Percentiles rank a stretch among this genome's conserved stretches.
phyloP scores from a whole-genome alignment of 1,140 invertebrate species.

The Argopecten irradians region DNA sequence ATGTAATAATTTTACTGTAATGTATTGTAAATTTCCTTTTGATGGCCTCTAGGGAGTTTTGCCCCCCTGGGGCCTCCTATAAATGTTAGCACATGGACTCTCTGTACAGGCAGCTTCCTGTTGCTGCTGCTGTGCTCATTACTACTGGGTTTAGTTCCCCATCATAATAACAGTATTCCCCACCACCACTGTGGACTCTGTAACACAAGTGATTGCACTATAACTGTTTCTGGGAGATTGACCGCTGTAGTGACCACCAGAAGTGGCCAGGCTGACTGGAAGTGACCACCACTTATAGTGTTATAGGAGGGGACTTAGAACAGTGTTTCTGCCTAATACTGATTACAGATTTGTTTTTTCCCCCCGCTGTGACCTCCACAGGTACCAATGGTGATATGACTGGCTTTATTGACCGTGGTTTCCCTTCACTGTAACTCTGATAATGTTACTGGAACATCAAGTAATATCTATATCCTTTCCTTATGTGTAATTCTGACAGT shows the following conservation, averaged over 20 bases:
- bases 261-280: neutral
- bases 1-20: neutral
- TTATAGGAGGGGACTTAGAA: neutral
- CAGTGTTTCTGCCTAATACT: neutral
- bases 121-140: slow-evolving; percentile 14
- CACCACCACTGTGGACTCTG: neutral
- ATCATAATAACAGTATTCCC: neutral
- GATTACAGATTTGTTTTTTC: neutral
- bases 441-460: neutral
- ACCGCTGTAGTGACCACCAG: neutral
- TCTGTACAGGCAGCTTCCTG: slow-evolving; percentile 14
- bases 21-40: neutral
- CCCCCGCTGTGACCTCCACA: neutral
- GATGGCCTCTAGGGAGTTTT: neutral
- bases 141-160: neutral
- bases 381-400: neutral
- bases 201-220: neutral
- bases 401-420: too few species aligned
- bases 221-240: neutral
- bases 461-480: neutral
- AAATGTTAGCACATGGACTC: slow-evolving; percentile 21
- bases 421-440: neutral
- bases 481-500: neutral
- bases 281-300: too few species aligned
- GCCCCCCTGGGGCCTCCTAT: neutral